Conservation (phyloP, 2,797 vertebrate species). For the Trachops cirrhosus region DNA sequence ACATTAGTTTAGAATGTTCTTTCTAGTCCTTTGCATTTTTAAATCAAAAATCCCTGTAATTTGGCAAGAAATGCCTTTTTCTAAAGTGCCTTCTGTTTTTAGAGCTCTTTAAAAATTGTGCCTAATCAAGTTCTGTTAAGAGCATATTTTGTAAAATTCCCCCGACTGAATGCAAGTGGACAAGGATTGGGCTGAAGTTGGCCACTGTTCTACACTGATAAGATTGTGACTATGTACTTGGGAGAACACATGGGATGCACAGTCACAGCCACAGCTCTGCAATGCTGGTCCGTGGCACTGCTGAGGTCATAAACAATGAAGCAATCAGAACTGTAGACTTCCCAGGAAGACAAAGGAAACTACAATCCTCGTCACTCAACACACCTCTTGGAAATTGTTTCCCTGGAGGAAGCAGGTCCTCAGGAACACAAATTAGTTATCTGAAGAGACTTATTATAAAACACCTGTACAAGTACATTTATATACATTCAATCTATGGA, state of each 20-base stretch:
- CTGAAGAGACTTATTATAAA: conserved; percentile 20
- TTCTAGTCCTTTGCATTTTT: conserved; percentile 42
- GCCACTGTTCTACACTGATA: conserved; percentile 53
- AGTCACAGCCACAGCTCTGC: not conserved
- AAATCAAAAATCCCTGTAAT: conserved; percentile 36
- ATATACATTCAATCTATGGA: not conserved
- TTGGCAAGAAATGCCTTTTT: not conserved
- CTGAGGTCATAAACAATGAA: not conserved
- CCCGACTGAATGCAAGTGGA: conserved; percentile 41
- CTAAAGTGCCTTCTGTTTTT: conserved; percentile 45
- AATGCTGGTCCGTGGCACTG: not conserved
- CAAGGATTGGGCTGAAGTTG: conserved; percentile 18
- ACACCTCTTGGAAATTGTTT: conserved; percentile 72
- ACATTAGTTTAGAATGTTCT: not conserved
- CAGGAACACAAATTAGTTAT: conserved; percentile 67
- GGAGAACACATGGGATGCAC: not conserved
- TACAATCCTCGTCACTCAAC: conserved; percentile 69
- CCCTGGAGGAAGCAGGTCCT: conserved; percentile 75
- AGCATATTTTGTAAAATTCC: conserved; percentile 57
- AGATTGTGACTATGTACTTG: not conserved
- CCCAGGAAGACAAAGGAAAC: conserved; percentile 27
- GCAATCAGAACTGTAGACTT: not conserved
- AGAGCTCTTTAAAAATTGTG: conserved; percentile 27
- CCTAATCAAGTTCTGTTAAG: conserved; percentile 41
- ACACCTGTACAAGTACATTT: not conserved